Evolutionary conservation across 2,797 vertebrate genomes (phyloP), one percentile per base, ranked within the genome.

Genomic region (Eidolon dupreanum): DNA sequence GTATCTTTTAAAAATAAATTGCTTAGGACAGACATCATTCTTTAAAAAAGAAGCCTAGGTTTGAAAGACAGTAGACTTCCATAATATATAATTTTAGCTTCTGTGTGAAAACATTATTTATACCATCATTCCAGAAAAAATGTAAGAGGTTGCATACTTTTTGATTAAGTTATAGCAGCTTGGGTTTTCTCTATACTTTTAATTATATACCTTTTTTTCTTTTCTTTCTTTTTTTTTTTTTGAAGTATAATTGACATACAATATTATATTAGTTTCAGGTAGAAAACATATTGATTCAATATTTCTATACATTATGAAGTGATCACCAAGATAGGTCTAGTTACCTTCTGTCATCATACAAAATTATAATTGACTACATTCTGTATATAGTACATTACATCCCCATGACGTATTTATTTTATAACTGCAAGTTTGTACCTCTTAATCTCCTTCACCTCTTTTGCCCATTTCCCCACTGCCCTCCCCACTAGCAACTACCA

Each of bases 121-220:
- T 85, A 75, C 15, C 17, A 43, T 95, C 53, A 68, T 92, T 63
- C 43, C 19, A 75, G 73, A 79, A 92, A 26, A 36, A 43, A 55
- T 66, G 73, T 61, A 68, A 91, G 22, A 75, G 19, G 31, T 53
- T 49, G 15, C 22, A 17, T 81, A 19, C 22, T 74, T 94, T 85
- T 85, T 81, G 61, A 57, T 63, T 74, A 85, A 81, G 49, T 81
- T 89, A 46, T 22, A 57, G 19, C 12, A 74, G 8, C 57, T 73
- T 66, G 33, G 36, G n/a, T 85, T 91, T 93, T 95, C 59, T 89
- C 31, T 55, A 0, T 83, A 24, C 33, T 92, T 90, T 92, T 87
- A 74, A 74, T 68, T 81, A 53, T 3, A 22, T 71, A 15, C 49
- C 51, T 53, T 78, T 75, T 97, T 93, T 89, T n/a, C 84, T 94